Evolutionary conservation across 1,140 invertebrate species (phyloP).

Genomic region (Psix sp.): DNA sequence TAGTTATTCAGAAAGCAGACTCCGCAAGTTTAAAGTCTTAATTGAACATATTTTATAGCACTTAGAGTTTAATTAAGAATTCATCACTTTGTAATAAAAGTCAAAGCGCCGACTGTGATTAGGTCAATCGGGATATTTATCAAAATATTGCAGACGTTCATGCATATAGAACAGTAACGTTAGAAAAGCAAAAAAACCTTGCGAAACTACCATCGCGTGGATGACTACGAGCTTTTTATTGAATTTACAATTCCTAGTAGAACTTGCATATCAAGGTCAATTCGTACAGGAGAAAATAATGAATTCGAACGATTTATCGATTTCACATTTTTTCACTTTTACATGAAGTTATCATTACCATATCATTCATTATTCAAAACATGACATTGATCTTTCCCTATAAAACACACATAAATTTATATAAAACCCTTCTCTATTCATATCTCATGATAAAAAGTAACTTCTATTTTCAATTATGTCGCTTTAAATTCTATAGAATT

Average conservation of each 20-base stretch:
- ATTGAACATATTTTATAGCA: slow-evolving; percentile 53
- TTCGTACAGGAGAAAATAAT: too few relatives aligned
- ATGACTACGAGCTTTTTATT: too few relatives aligned
- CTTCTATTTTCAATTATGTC: slow-evolving; percentile 16
- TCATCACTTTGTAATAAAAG: slow-evolving; percentile 43
- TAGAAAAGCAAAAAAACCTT: slow-evolving; percentile 21
- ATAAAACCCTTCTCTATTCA: too few relatives aligned
- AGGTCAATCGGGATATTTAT: slow-evolving; percentile 47
- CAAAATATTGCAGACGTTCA: slow-evolving; percentile 36
- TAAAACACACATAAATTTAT: too few relatives aligned
- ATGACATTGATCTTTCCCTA: too few relatives aligned
- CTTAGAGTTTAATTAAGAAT: slow-evolving; percentile 55
- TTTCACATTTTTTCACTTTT: not conserved
- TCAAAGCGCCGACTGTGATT: slow-evolving; percentile 42
- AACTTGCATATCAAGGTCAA: too few relatives aligned
- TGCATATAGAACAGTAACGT: slow-evolving; percentile 28
- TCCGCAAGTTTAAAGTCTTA: slow-evolving; percentile 15
- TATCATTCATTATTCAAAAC: not conserved
- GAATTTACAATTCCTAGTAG: too few relatives aligned
- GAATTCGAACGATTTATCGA: too few relatives aligned
- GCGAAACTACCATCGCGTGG: too few relatives aligned
- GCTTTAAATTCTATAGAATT: slow-evolving; percentile 13
- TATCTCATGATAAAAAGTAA: not conserved
- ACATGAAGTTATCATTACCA: not conserved
- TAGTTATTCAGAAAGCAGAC: slow-evolving; percentile 6